A percentile compares a stretch with the other conserved stretches of the same genome.
Conservation (phyloP, 53 echinoderm and acorn worm species). For the Apostichopus leukothele region DNA sequence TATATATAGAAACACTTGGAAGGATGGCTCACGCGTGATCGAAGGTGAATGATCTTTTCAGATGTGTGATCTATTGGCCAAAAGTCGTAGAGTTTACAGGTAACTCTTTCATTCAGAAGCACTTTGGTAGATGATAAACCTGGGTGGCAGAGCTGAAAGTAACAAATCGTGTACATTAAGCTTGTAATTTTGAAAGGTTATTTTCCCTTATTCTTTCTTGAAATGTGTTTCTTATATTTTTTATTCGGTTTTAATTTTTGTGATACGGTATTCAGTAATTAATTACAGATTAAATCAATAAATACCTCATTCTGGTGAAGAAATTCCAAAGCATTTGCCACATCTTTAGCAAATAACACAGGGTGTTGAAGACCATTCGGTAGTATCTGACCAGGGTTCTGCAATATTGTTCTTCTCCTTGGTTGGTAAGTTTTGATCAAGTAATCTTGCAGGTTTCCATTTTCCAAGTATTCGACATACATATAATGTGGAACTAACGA, state of each 20-base stretch:
- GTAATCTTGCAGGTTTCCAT: conserved; percentile 3
- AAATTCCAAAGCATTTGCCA: background rate
- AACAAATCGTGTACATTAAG: too few relatives aligned
- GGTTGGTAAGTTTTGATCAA: background rate
- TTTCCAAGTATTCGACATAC: conserved; percentile 13
- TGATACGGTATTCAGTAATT: too few relatives aligned
- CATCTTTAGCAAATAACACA: background rate
- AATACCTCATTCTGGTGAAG: background rate
- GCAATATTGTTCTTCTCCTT: background rate
- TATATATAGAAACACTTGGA: too few relatives aligned
- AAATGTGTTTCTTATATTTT: too few relatives aligned
- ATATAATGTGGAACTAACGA: conserved; percentile 16
- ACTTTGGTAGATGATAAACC: background rate
- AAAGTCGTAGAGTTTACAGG: background rate
- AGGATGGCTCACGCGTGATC: too few relatives aligned
- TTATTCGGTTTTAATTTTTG: too few relatives aligned
- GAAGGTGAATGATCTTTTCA: background rate
- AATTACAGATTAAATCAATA: too few relatives aligned
- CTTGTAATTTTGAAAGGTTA: too few relatives aligned
- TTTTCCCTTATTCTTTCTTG: too few relatives aligned
- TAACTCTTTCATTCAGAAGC: background rate
- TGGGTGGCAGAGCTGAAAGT: background rate
- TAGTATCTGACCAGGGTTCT: background rate
- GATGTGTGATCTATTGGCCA: background rate
- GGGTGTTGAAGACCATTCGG: background rate